These are phyloP conservation scores for Pecten maximus DNA, from an alignment of 2,888 invertebrate genomes.

Conservation along the genomic window DNA sequence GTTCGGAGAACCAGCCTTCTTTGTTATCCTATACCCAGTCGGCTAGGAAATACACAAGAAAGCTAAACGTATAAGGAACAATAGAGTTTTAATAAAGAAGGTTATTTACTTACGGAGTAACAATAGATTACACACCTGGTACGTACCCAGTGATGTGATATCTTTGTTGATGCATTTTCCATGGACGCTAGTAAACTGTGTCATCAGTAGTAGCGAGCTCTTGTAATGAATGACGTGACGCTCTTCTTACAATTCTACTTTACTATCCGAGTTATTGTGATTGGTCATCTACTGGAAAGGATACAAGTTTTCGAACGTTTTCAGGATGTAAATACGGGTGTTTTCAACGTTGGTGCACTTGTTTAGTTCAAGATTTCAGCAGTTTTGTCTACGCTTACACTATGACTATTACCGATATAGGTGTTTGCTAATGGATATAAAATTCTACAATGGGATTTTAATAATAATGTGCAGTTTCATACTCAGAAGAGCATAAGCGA, in stretches of 20 bases:
- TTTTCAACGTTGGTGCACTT: background rate
- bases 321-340: background rate
- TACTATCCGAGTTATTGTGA: background rate
- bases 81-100: background rate
- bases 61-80: background rate
- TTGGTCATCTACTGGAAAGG: background rate
- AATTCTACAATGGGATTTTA: too few relatives aligned
- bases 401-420: background rate
- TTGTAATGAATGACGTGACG: background rate
- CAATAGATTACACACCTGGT: background rate
- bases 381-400: background rate
- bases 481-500: too few relatives aligned
- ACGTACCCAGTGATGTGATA: background rate
- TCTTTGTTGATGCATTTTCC: background rate
- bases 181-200: background rate
- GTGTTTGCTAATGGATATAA: background rate
- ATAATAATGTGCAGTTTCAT: too few relatives aligned
- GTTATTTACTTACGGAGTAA: background rate
- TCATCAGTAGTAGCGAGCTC: background rate
- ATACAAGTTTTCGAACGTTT: background rate
- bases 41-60: background rate
- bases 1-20: background rate
- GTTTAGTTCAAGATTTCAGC: background rate
- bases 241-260: background rate
- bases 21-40: slow-evolving; percentile 1